Conservation (phyloP, 2,888 invertebrate genomes). For the Flexamia atlantica region DNA sequence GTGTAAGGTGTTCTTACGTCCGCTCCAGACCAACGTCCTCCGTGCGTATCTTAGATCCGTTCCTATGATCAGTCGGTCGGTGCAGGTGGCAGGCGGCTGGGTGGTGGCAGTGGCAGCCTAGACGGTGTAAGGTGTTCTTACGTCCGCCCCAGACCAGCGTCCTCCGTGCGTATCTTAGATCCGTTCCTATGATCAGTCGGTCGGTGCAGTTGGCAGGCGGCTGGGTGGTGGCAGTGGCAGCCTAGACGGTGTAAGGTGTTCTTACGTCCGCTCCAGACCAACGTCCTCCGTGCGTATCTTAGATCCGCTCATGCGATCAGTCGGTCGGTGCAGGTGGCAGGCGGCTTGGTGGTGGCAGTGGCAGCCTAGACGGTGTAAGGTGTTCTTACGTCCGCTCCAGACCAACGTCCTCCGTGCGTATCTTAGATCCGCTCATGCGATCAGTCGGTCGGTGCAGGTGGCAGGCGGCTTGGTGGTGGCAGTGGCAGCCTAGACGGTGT, state of each 20-base stretch:
- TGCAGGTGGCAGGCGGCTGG: neutral
- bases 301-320: too few relatives aligned
- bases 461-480: neutral
- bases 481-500: neutral
- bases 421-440: neutral
- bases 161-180: too few relatives aligned
- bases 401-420: neutral
- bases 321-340: neutral
- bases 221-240: neutral
- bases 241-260: slow-evolving; percentile 1
- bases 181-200: too few relatives aligned
- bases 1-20: slow-evolving; percentile 10
- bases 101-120: neutral
- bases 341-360: neutral
- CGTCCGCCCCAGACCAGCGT: neutral
- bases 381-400: slow-evolving; percentile 4
- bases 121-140: slow-evolving; percentile 15
- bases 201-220: neutral
- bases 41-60: neutral
- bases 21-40: neutral
- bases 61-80: too few relatives aligned
- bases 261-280: slow-evolving; percentile 9
- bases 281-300: neutral
- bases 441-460: neutral
- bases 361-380: neutral